Conservation (phyloP, 2,888 invertebrate genomes). For the Andricus quercusramuli region DNA sequence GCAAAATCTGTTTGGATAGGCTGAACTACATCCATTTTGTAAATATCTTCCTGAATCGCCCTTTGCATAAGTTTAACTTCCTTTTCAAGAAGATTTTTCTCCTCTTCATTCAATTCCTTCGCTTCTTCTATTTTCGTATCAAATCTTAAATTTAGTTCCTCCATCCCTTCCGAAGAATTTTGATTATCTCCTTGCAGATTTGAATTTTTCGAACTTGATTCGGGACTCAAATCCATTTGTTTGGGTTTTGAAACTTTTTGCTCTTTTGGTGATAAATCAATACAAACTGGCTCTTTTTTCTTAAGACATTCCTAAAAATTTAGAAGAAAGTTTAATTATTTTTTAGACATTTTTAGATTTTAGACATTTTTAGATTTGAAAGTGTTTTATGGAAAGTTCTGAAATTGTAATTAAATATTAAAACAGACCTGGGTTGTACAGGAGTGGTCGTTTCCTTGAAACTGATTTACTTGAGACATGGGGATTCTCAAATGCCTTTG, state of each 20-base stretch:
- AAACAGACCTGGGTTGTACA: background rate
- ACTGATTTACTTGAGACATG: background rate
- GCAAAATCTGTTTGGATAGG: background rate
- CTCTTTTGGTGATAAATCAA: background rate
- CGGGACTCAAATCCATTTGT: background rate
- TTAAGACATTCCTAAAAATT: background rate
- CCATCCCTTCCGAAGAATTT: background rate
- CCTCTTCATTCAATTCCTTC: conserved; percentile 16
- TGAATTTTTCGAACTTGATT: background rate
- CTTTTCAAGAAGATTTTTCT: conserved; percentile 44
- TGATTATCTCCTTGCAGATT: background rate
- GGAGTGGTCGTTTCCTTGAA: background rate
- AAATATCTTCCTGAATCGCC: conserved; percentile 63
- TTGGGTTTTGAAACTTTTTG: background rate
- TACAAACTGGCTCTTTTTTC: background rate
- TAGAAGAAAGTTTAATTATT: background rate
- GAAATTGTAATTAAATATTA: background rate
- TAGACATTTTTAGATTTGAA: background rate
- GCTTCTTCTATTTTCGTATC: background rate
- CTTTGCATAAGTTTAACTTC: conserved; percentile 55
- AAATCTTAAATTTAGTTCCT: background rate
- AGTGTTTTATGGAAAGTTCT: background rate
- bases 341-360: too few relatives aligned
- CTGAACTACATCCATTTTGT: conserved; percentile 65
- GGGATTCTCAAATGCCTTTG: background rate